Evolutionary conservation across 1,140 invertebrate genomes (phyloP).

Genomic region (Drosophila orena): DNA sequence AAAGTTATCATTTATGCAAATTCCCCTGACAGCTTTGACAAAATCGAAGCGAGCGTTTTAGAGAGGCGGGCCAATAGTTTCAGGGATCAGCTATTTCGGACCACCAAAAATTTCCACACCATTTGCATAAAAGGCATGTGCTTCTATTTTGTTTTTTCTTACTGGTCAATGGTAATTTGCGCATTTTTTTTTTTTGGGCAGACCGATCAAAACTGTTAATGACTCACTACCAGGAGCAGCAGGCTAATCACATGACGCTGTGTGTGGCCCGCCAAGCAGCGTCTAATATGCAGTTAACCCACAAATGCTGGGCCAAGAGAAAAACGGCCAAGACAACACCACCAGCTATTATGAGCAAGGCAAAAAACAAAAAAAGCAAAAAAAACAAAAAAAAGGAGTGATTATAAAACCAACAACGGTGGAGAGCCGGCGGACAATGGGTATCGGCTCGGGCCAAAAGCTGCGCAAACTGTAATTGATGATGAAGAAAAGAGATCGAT

Average conservation of each 20-base stretch:
- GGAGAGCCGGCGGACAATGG: slow-evolving; percentile 59
- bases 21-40: slow-evolving; percentile 62
- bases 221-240: slow-evolving; percentile 42
- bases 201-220: slow-evolving; percentile 43
- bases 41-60: slow-evolving; percentile 24
- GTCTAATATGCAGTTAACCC: slow-evolving; percentile 82
- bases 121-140: slow-evolving; percentile 43
- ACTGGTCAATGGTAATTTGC: slow-evolving; percentile 13
- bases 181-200: slow-evolving; percentile 32
- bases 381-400: slow-evolving; percentile 27
- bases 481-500: slow-evolving; percentile 82
- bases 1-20: slow-evolving; percentile 82
- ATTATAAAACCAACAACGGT: slow-evolving; percentile 72
- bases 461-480: slow-evolving; percentile 79
- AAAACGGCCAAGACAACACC: slow-evolving; percentile 56
- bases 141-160: neutral
- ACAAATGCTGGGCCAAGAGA: slow-evolving; percentile 69
- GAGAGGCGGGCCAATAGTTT: slow-evolving; percentile 11
- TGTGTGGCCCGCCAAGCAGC: slow-evolving; percentile 59
- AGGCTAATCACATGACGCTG: slow-evolving; percentile 65
- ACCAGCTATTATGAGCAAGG: slow-evolving; percentile 64
- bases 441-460: slow-evolving; percentile 63
- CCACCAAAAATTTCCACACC: slow-evolving; percentile 8
- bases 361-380: slow-evolving; percentile 22
- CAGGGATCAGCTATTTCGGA: slow-evolving; percentile 14